phyloP scores from a whole-genome alignment of 2,113 vertebrate species.

The Dunckerocampus dactyliophorus region DNA sequence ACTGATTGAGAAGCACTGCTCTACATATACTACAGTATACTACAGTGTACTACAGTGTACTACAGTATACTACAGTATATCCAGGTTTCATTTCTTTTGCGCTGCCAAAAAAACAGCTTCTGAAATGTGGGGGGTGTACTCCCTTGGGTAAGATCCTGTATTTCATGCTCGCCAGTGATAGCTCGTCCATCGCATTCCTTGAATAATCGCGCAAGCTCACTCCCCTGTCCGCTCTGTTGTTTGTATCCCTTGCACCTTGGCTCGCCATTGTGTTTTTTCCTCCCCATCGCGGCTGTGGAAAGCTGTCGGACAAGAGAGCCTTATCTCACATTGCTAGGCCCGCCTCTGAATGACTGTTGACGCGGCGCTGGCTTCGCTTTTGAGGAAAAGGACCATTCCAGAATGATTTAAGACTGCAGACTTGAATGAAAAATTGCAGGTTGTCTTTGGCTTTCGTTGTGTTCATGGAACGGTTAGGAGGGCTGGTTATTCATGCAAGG shows the following conservation, averaged over 20 bases:
- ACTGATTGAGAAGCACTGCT: too few relatives aligned
- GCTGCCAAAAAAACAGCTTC: too few relatives aligned
- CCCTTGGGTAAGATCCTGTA: too few relatives aligned
- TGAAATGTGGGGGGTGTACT: too few relatives aligned
- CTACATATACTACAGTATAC: too few relatives aligned
- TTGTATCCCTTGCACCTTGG: constrained; percentile 28
- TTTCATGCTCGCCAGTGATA: constrained; percentile 46
- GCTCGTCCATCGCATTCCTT: constrained; percentile 35
- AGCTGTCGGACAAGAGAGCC: constrained; percentile 19
- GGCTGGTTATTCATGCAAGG: constrained; percentile 36
- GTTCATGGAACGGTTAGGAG: constrained; percentile 34
- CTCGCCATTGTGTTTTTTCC: constrained; percentile 32
- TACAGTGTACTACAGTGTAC: too few relatives aligned
- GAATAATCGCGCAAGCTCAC: constrained; percentile 22
- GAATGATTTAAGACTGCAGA: background rate
- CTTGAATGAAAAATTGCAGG: constrained; percentile 6
- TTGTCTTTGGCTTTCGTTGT: background rate
- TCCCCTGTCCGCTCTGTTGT: constrained; percentile 8
- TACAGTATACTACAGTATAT: too few relatives aligned
- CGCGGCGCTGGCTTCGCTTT: constrained; percentile 22
- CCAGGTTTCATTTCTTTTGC: too few relatives aligned
- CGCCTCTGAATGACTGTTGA: constrained; percentile 28
- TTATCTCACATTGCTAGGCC: constrained; percentile 36
- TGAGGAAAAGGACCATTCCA: constrained; percentile 25
- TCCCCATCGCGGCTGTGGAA: constrained; percentile 4